These are phyloP conservation scores for Lutraria lutraria DNA, from an alignment of 2,888 invertebrate species.

Conservation along the genomic window DNA sequence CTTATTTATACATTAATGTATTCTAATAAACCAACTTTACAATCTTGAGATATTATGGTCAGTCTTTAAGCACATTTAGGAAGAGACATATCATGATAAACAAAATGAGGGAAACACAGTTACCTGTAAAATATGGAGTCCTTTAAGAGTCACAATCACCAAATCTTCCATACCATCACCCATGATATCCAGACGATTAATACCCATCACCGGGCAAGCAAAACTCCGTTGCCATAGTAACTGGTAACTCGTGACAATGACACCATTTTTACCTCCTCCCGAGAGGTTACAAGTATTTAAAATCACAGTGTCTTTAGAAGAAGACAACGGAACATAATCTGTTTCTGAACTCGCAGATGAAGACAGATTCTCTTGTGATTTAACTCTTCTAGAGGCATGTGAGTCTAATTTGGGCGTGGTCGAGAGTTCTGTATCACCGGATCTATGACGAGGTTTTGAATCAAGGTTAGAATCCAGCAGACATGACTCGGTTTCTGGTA, in stretches of 20 bases:
- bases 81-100: too few relatives aligned
- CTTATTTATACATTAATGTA: too few relatives aligned
- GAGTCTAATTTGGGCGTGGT: constrained; percentile 40
- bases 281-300: background rate
- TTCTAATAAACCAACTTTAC: too few relatives aligned
- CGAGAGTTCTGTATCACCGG: constrained; percentile 60
- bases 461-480: background rate
- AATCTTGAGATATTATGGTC: too few relatives aligned
- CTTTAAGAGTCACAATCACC: constrained; percentile 90
- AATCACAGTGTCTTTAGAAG: constrained; percentile 63
- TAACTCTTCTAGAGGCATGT: constrained; percentile 67
- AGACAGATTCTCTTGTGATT: constrained; percentile 77
- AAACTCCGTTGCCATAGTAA: constrained; percentile 88
- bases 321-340: constrained; percentile 61
- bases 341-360: constrained; percentile 56
- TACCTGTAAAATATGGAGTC: constrained; percentile 90
- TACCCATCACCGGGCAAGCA: constrained; percentile 89
- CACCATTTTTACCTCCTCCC: background rate
- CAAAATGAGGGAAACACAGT: background rate
- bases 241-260: constrained; percentile 58
- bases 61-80: too few relatives aligned
- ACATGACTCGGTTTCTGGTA: background rate
- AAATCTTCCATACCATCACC: constrained; percentile 91
- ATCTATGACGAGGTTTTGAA: constrained; percentile 59
- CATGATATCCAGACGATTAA: constrained; percentile 90